Base-by-base conservation (phyloP, 2,888 invertebrate genomes). In the Oxycera nigricornis region DNA sequence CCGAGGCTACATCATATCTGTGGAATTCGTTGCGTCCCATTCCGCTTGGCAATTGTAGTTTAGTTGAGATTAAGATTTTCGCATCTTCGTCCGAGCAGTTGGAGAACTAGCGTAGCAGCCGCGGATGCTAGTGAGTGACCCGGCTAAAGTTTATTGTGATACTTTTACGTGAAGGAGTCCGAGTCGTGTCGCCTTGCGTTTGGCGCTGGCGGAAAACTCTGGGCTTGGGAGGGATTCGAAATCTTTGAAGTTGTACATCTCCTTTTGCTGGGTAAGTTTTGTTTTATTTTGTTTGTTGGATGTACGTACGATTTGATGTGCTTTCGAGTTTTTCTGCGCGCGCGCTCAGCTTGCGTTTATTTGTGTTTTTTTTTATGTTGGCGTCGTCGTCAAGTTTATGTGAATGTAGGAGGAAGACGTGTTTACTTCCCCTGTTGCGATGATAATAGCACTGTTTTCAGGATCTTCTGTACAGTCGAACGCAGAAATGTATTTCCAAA, bases 61-160 rank as follows among this genome's bases (percentile, higher is more conserved):
- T 11, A 2, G 11, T 46, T 7, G 14, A 3, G 3, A n/a, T 46
- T 46, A 46, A 46, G 4, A 46, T 46, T 46, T 46, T 46, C 14
- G 46, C 46, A 14, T 46, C 46, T 7, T 46, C 17, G 46, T 46
- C 46, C 46, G 46, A 11, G 14, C 17, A 46, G 46, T 7, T 7
- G 14, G 46, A 46, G 17, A 46, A 46, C n/a, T 46, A 46, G n/a
- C 46, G 17, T 3, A 46, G 17, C 17, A 46, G 17, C 17, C 14
- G 46, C 14, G 17, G 3, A 46, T 7, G 17, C n/a, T 46, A 17
- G 3, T 3, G 6, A 55, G 55, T 55, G 55, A 55, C 55, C 55
- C 22, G 55, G 6, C 7, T 55, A 55, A 20, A 55, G 55, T 55
- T 55, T 55, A 24, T 55, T 55, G 55, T 55, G 55, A 55, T 55